Evolutionary conservation across 1,140 invertebrate species (phyloP).

Genomic region (Lerema accius): DNA sequence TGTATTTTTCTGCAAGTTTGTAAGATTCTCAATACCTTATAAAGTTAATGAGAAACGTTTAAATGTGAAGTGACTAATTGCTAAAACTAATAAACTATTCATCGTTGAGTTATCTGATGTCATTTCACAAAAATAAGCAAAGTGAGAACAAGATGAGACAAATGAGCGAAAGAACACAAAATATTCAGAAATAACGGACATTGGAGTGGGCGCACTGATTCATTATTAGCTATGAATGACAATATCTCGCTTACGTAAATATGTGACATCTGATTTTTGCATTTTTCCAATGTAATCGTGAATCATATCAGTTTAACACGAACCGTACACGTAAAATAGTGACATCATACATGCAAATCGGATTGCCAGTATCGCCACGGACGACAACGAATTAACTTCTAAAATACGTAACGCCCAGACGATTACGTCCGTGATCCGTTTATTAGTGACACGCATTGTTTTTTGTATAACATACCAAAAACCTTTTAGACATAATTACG

Average conservation of each 20-base stretch:
- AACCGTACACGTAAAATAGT: constrained; percentile 31
- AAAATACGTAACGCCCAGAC: constrained; percentile 38
- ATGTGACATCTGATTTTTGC: constrained; percentile 32
- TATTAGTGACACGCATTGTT: neutral
- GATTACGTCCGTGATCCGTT: constrained; percentile 9
- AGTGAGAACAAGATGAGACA: neutral
- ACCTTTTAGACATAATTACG: neutral
- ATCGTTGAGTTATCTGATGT: too few relatives aligned
- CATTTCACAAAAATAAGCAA: neutral
- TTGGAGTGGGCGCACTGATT: constrained; percentile 41
- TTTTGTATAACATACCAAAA: neutral
- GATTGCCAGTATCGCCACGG: constrained; percentile 47
- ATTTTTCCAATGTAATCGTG: constrained; percentile 29
- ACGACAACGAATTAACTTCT: constrained; percentile 38
- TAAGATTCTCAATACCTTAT: too few relatives aligned
- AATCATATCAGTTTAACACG: constrained; percentile 19
- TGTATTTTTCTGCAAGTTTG: too few relatives aligned
- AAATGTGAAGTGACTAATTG: too few relatives aligned
- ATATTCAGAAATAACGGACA: constrained; percentile 1
- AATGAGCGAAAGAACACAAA: constrained; percentile 7
- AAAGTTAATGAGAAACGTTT: too few relatives aligned
- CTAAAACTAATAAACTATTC: too few relatives aligned
- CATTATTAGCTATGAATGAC: constrained; percentile 32
- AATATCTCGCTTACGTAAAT: constrained; percentile 28
- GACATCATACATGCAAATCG: constrained; percentile 61